These are phyloP conservation scores for Melospiza georgiana DNA, from an alignment of 2,113 vertebrate genomes.

Conservation along the genomic window DNA sequence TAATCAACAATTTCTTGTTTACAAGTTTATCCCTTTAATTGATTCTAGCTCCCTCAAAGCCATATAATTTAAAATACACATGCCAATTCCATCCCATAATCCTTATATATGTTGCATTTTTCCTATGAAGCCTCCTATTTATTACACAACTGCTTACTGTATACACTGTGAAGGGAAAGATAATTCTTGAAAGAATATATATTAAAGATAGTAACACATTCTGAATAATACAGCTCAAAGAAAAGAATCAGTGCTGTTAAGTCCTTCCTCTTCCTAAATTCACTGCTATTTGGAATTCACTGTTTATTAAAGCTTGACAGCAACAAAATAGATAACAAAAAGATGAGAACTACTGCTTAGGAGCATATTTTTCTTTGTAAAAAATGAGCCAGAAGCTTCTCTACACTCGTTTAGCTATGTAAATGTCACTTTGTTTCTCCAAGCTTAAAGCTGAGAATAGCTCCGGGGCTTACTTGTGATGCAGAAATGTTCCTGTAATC, in stretches of 20 bases:
- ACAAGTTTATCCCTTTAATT: not conserved
- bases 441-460: slow-evolving; percentile 72
- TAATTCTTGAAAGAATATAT: not conserved
- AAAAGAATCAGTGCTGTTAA: slow-evolving; percentile 27
- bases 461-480: slow-evolving; percentile 74
- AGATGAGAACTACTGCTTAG: slow-evolving; percentile 49
- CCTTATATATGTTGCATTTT: not conserved
- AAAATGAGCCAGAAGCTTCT: slow-evolving; percentile 65
- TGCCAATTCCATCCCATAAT: not conserved
- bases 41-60: not conserved
- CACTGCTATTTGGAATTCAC: slow-evolving; percentile 1
- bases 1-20: not conserved
- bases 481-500: slow-evolving; percentile 78
- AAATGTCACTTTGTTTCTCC: slow-evolving; percentile 74
- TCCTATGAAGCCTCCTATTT: not conserved
- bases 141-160: not conserved
- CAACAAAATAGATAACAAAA: slow-evolving; percentile 52
- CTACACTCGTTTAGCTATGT: slow-evolving; percentile 65
- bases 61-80: not conserved
- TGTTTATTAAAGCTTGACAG: slow-evolving; percentile 31
- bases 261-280: slow-evolving; percentile 11
- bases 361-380: slow-evolving; percentile 42
- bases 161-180: not conserved
- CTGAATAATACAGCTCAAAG: not conserved
- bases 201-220: not conserved